Evolutionary conservation across 2,888 invertebrate genomes (phyloP), one percentile per base, ranked within the genome.

Genomic region (Pyrochroa serraticornis): DNA sequence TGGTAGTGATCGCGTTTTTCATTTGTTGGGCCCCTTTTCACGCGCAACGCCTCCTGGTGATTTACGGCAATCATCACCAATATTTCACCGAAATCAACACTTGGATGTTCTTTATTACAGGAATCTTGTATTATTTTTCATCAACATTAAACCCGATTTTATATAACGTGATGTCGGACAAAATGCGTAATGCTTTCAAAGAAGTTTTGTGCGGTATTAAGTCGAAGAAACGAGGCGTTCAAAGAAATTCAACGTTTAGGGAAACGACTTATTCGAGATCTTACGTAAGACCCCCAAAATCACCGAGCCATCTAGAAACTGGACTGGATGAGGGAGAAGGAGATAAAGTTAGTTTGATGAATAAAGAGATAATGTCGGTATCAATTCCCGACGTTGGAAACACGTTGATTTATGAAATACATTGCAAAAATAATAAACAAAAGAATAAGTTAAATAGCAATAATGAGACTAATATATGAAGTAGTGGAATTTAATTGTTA

Each of bases 1-100:
- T 93, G 1, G 96, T 97, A 13, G 97, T 97, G 49, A 84, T 95
- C 6, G 91, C 93, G 32, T 97, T 97, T 82, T 96, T 96, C 82
- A 82, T 95, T 7, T 95, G 96, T 80, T 97, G 97, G 96, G 93
- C 95, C 0, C 97, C 97, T 30, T 97, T 96, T 82, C 97, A 97
- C 81, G 87, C 92, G 61, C 97, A 97, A 79, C 83, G 97, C 5
- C 82, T 97, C 49, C 86, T 94, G 77, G 92, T 89, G 75, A 84
- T 92, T 67, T 90, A 93, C 77, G 90, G 86, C 30, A 82, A 83
- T 61, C 78, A 85, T 13, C 82, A 82, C 47, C 82, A 87, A 73
- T 88, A 86, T 77, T 85, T 85, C 75, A 81, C 83, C 52, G 80
- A 82, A 59, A 82, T 91, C 71, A 92, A 92, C 77, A 89, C 90